These are phyloP conservation scores for Eidolon dupreanum DNA, from an alignment of 2,797 vertebrate genomes.

Conservation along the genomic window DNA sequence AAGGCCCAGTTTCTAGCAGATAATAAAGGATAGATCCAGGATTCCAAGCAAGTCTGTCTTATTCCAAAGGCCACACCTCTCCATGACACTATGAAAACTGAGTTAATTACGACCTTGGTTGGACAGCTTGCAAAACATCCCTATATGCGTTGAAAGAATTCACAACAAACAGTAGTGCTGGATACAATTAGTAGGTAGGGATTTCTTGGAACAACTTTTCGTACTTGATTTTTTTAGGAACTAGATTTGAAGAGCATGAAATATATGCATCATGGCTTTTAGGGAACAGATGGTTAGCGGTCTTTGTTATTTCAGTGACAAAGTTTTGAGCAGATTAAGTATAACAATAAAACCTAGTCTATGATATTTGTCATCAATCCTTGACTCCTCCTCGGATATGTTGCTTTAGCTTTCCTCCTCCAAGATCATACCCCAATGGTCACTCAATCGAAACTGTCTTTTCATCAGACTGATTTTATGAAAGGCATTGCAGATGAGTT, in stretches of 20 bases:
- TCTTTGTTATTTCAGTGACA: slow-evolving; percentile 45
- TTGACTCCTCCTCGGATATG: not conserved
- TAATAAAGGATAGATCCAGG: not conserved
- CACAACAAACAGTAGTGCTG: not conserved
- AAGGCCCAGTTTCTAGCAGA: not conserved
- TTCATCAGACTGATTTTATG: not conserved
- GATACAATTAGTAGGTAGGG: not conserved
- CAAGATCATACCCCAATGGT: not conserved
- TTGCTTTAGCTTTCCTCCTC: not conserved
- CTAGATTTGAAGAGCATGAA: slow-evolving; percentile 30
- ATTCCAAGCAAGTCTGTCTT: not conserved
- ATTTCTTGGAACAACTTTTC: not conserved
- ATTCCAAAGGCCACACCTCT: not conserved
- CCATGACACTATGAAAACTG: not conserved
- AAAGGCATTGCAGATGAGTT: not conserved
- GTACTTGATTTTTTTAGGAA: slow-evolving; percentile 51
- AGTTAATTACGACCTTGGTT: not conserved
- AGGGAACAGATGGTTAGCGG: slow-evolving; percentile 53
- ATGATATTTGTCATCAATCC: not conserved
- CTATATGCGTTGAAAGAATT: not conserved
- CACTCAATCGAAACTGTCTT: not conserved
- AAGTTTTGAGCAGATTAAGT: slow-evolving; percentile 35
- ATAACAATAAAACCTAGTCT: slow-evolving; percentile 30
- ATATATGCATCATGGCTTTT: slow-evolving; percentile 9
- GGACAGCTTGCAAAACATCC: not conserved